These are phyloP conservation scores for Craterocephalus amniculus DNA, from an alignment of 2,797 vertebrate species.

Conservation along the genomic window DNA sequence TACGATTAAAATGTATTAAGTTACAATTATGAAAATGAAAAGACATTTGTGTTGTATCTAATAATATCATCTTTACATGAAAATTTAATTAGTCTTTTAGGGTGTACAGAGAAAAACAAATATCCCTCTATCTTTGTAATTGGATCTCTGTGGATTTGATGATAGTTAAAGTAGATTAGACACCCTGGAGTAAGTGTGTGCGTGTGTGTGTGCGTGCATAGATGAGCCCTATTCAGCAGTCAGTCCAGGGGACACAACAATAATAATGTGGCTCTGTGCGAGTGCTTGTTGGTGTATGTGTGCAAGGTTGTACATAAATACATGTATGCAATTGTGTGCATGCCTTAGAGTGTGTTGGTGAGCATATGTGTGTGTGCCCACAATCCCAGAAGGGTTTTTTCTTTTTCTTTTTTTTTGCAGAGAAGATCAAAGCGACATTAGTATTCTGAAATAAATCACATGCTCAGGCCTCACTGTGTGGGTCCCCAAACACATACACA, in stretches of 20 bases:
- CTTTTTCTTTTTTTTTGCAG: conserved; percentile 70
- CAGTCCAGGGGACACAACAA: conserved; percentile 57
- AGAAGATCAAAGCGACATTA: conserved; percentile 83
- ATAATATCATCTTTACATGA: conserved; percentile 81
- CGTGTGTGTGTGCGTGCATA: conserved; percentile 45
- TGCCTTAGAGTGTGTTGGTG: conserved; percentile 21
- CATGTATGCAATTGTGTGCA: conserved; percentile 55
- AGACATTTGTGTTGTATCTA: conserved; percentile 79
- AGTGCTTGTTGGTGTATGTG: conserved; percentile 14
- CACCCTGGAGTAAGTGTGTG: conserved; percentile 57
- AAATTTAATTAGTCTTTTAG: conserved; percentile 83
- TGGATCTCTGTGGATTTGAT: conserved; percentile 81
- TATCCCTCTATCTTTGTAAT: conserved; percentile 82
- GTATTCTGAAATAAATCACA: conserved; percentile 83
- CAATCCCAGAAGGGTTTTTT: conserved; percentile 75
- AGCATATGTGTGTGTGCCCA: conserved; percentile 29
- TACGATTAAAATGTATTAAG: conserved; percentile 67
- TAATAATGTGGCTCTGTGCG: conserved; percentile 56
- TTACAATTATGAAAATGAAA: conserved; percentile 79
- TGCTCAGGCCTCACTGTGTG: conserved; percentile 70
- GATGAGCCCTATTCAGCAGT: conserved; percentile 62
- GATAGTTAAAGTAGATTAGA: conserved; percentile 82
- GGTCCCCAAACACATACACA: conserved; percentile 77
- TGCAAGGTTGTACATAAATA: conserved; percentile 50
- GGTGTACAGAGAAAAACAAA: conserved; percentile 80